phyloP scores from a whole-genome alignment of 2,888 invertebrate genomes.

The Rhopalosiphum nymphaeae region DNA sequence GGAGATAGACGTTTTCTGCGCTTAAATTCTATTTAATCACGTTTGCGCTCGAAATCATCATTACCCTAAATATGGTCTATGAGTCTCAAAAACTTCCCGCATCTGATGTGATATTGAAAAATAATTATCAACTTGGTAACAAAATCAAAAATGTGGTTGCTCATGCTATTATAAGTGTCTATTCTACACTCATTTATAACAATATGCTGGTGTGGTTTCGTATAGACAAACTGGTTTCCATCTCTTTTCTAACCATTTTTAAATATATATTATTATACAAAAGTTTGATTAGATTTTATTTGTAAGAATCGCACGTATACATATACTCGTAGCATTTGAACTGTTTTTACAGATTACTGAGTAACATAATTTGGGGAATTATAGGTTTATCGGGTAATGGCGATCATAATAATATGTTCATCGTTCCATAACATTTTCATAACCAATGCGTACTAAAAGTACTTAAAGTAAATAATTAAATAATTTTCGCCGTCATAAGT shows the following conservation, averaged over 20 bases:
- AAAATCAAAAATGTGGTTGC: neutral
- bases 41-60: neutral
- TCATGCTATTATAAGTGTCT: neutral
- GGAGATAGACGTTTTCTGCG: neutral
- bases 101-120: neutral
- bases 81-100: neutral
- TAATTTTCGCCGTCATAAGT: neutral
- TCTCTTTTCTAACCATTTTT: neutral
- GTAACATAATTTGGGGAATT: neutral
- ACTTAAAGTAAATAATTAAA: slow-evolving; percentile 29
- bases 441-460: neutral
- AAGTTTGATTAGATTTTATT: neutral
- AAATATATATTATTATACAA: neutral
- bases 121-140: neutral
- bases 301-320: neutral
- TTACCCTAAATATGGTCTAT: neutral
- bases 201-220: neutral
- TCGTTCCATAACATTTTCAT: neutral
- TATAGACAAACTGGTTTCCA: neutral
- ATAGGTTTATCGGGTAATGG: neutral
- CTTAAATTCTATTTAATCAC: neutral
- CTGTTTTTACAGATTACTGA: neutral
- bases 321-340: neutral
- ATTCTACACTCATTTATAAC: neutral
- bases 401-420: neutral